Evolutionary conservation across 2,797 vertebrate species (phyloP), one percentile per base, ranked within the genome.

Genomic region (Onychomys arenicola): DNA sequence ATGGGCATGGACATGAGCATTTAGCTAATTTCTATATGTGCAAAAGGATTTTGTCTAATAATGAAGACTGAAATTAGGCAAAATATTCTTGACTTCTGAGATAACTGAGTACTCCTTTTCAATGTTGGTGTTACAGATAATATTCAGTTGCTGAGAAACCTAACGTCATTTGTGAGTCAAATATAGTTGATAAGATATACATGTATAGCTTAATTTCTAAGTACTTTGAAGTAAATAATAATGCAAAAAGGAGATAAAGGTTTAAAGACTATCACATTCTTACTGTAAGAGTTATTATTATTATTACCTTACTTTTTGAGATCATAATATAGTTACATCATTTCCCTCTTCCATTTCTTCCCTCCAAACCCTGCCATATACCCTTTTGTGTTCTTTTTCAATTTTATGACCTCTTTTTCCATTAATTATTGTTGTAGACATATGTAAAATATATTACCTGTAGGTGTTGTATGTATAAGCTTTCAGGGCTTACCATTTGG

Each of bases 51-150:
- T 32, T 92, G 13, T 43, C 14, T 78, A 80, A 76, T 69, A 84
- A 4, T 89, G 49, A 93, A 91, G 16, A 88, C 43, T 80, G 29
- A 88, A 90, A 73, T 80, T 80, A 59, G 52, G 0, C 23, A 75
- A 91, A 93, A 75, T 93, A 52, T 43, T 91, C 43, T 91, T 95
- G 17, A 49, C 29, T 94, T 59, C 40, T 89, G 27, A 95, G 91
- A 81, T 63, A 77, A 75, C 9, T 75, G 8, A 10, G 7, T 55
- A 46, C 19, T 86, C 7, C 14, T 93, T 94, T 92, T 82, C 93
- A 90, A 61, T 71, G 19, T 75, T 90, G 27, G 61, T 75, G 29
- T 77, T 80, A 40, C 23, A 59, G 67, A 40, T n/a, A 40, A 84
- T 29, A 46, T 75, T 65, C 19, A 37, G 19, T 73, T 59, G 1